Base-by-base conservation (phyloP, 2,797 vertebrate species). In the Chanos chanos region DNA sequence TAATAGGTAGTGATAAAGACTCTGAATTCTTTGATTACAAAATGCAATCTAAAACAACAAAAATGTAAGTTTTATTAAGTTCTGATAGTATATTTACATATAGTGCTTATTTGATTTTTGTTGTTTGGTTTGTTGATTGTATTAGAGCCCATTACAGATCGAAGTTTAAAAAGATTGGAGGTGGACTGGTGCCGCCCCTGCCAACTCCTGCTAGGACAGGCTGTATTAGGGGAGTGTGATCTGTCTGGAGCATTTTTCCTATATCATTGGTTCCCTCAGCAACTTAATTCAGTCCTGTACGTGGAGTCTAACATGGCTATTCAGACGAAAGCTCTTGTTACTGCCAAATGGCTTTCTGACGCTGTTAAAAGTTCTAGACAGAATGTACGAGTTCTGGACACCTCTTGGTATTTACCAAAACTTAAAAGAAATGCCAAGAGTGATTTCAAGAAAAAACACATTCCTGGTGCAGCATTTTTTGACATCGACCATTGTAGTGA, bases 381-480 rank as follows among this genome's bases (percentile, higher is more conserved):
- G 0, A 64, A 74, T 36, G 50, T 93, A 68, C 88, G 86, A 66
- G 63, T 95, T 1, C 68, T 96, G 52, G 94, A 96, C 49, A 83
- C 93, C 0, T 95, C 94, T 4, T 96, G 93, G 94, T 93, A 93
- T 66, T 79, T 94, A 49, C 93, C 94, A 0, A 92, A 93, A 78
- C 77, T 90, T 76, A 41, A 51, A 22, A 84, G 92, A 9, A 78
- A 89, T 5, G 89, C 90, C 1, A 84, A 74, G 57, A 83, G 80
- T 70, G 94, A 97, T 70, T 96, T 92, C 76, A 74, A 60, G 5
- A 82, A 88, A 57, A 75, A 70, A 10, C 94, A 95, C 51, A 87
- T 97, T n/a, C 90, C 92, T 0, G 92, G 93, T 0, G 91, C 94
- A 1, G 79, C 83, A 0, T 95, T 93, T 74, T 94, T 95, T 25